Evolutionary conservation across 2,113 vertebrate genomes (phyloP), one percentile per base, ranked within the genome.

Genomic region (Bos indicus): DNA sequence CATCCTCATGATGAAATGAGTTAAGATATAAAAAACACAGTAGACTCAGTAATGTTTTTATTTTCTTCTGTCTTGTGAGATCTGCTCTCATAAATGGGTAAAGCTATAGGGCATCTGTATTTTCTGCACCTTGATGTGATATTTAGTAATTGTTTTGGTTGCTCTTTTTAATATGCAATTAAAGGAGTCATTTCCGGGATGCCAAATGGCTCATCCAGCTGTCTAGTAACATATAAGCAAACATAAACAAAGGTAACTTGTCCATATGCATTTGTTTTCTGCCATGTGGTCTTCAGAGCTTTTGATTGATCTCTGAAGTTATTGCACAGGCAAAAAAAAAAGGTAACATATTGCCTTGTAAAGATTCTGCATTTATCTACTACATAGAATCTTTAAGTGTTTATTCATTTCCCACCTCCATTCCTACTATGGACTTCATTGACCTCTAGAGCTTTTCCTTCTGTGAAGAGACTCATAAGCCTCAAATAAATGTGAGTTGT

Each of bases 321-420:
- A 40, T 85, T 90, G 97, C 90, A 67, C 26, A 95, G 81, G 30
- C 40, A 77, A 67, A 91, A 52, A 95, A 95, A 88, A 95, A 88
- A 74, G 54, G 26, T 83, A 57, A 16, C 48, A 6, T 91, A n/a
- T 67, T 59, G 0, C 51, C 5, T 74, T 60, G 10, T 88, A 25
- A 82, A 96, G 88, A 56, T 36, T 46, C 40, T 30, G 26, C 14
- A 62, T 71, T 80, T 54, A 25, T 52, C 56, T 84, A 0, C 91
- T 90, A 36, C 59, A 6, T 28, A 81, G 23, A 82, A 43, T 23
- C 67, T 90, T 15, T 36, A 14, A 30, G 30, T 54, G 9, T 88
- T 94, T 33, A 26, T 93, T 97, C 21, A 11, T 86, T 60, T 77
- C 23, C 52, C 46, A 52, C 15, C 23, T 57, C 67, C 19, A 17